Percentiles rank a stretch among this genome's conserved stretches.
These are phyloP conservation scores for Pachyrhynchus sulphureomaculatus DNA, from an alignment of 1,140 invertebrate genomes.

Conservation along the genomic window DNA sequence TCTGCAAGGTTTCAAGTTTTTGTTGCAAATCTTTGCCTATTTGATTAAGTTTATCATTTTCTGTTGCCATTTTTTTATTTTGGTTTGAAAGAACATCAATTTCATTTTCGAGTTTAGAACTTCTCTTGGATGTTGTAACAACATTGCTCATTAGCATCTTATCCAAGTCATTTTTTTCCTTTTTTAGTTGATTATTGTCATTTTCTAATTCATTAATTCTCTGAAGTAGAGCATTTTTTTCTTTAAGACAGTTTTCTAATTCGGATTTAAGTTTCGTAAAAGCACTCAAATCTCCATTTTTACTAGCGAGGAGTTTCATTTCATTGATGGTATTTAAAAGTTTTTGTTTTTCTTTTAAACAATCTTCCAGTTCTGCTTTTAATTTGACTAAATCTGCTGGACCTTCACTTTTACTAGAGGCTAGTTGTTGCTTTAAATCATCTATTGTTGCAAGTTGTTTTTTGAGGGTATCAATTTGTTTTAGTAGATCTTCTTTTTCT, in stretches of 20 bases:
- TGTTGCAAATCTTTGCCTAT: slow-evolving; percentile 3
- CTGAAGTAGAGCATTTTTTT: slow-evolving; percentile 12
- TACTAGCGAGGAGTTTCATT: slow-evolving; percentile 5
- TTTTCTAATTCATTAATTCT: slow-evolving; percentile 15
- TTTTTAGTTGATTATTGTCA: slow-evolving; percentile 13
- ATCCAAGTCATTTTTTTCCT: slow-evolving; percentile 32
- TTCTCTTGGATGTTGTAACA: slow-evolving; percentile 16
- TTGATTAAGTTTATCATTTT: slow-evolving; percentile 10
- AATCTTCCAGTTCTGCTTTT: slow-evolving; percentile 17
- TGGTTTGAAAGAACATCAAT: slow-evolving; percentile 4
- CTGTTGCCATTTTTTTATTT: slow-evolving; percentile 7
- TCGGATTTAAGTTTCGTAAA: not conserved
- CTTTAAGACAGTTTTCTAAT: slow-evolving; percentile 5
- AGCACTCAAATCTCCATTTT: not conserved
- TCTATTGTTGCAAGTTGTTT: not conserved
- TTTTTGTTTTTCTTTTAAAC: slow-evolving; percentile 9
- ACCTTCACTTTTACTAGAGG: not conserved
- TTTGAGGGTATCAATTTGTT: slow-evolving; percentile 22
- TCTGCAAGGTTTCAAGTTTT: slow-evolving; percentile 8
- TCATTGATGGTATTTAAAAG: slow-evolving; percentile 9
- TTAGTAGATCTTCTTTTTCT: slow-evolving; percentile 12
- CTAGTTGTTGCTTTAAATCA: not conserved
- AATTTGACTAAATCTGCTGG: not conserved
- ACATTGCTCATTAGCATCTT: slow-evolving; percentile 29
- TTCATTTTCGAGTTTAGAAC: slow-evolving; percentile 29